Evolutionary conservation across 1,140 invertebrate genomes (phyloP).

Genomic region (Drosophila nebulosa): DNA sequence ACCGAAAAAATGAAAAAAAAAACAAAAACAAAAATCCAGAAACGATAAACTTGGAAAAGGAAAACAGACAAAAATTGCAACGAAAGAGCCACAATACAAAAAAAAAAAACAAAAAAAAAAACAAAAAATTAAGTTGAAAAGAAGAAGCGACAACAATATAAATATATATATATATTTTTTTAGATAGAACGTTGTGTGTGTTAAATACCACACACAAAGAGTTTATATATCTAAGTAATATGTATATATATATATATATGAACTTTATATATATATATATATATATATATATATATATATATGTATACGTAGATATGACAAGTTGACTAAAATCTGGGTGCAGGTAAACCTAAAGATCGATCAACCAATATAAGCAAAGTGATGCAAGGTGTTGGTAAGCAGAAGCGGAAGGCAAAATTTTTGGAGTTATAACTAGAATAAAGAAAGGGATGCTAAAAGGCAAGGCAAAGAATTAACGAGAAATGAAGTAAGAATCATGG

Average conservation of each 20-base stretch:
- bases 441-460: background rate
- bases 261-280: background rate
- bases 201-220: background rate
- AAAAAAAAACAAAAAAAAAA: conserved; percentile 4
- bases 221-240: background rate
- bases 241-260: background rate
- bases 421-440: background rate
- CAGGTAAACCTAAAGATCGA: background rate
- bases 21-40: conserved; percentile 21
- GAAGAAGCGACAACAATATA: background rate
- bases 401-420: background rate
- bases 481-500: conserved; percentile 19
- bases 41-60: conserved; percentile 20
- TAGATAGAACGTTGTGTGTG: background rate
- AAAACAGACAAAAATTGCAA: conserved; percentile 54
- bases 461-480: background rate
- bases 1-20: background rate
- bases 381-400: background rate
- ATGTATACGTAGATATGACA: background rate
- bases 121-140: background rate
- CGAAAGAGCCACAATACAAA: conserved; percentile 39
- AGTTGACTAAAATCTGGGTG: background rate
- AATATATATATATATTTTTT: background rate
- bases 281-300: background rate
- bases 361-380: background rate